phyloP scores from a whole-genome alignment of 2,888 invertebrate genomes.

The Ommatoiulus sabulosus region DNA sequence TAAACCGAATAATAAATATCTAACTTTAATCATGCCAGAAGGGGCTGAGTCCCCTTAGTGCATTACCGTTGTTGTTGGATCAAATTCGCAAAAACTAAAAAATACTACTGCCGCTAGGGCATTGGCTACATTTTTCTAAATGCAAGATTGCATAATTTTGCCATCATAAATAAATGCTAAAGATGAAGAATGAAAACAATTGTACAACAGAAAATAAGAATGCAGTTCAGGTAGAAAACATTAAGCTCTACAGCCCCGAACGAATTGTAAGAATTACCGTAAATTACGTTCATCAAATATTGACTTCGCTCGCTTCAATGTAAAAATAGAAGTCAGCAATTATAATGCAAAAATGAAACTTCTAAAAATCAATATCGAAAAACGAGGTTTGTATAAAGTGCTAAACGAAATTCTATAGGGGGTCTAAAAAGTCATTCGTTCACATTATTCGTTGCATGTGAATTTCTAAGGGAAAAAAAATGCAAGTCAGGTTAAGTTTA shows the following conservation, averaged over 20 bases:
- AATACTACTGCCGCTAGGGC: too few relatives aligned
- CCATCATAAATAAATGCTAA: neutral
- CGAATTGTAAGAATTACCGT: neutral
- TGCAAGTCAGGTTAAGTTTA: neutral
- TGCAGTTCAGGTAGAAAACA: too few relatives aligned
- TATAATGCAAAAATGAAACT: neutral
- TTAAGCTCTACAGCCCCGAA: neutral
- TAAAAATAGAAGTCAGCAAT: neutral
- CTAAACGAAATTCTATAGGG: neutral
- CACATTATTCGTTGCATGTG: neutral
- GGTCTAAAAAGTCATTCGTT: neutral
- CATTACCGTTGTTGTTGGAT: too few relatives aligned
- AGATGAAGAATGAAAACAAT: neutral
- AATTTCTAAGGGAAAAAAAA: neutral
- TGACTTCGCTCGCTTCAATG: constrained; percentile 3
- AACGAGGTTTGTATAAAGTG: neutral
- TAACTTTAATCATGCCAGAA: too few relatives aligned
- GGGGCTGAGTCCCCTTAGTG: too few relatives aligned
- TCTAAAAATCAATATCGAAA: neutral
- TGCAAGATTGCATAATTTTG: neutral
- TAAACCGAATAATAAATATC: too few relatives aligned
- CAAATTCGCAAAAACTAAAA: too few relatives aligned
- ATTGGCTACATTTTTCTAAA: neutral
- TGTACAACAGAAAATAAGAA: neutral
- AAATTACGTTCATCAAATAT: constrained; percentile 5